phyloP scores from a whole-genome alignment of 2,113 vertebrate genomes.

The Coracopsis vasa region DNA sequence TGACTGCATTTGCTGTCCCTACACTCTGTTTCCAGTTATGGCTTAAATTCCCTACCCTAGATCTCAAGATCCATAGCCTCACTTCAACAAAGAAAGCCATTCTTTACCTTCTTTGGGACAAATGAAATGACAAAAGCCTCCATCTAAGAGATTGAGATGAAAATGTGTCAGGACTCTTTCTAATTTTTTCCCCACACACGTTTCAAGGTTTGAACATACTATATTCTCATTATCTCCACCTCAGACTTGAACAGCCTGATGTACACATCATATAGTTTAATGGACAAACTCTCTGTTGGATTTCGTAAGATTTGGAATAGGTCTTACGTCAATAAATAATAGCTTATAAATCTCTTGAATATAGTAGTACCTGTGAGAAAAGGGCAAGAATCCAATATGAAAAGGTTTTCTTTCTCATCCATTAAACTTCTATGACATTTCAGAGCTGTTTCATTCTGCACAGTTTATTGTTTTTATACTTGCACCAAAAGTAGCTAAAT shows the following conservation, averaged over 20 bases:
- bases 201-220: not conserved
- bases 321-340: not conserved
- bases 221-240: not conserved
- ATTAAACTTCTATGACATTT: not conserved
- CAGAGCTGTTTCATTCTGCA: not conserved
- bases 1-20: not conserved
- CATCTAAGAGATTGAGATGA: not conserved
- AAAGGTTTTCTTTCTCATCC: not conserved
- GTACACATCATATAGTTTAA: not conserved
- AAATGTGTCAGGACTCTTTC: rapidly evolving
- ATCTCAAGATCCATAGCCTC: not conserved
- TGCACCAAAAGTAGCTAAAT: not conserved
- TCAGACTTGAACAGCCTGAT: not conserved
- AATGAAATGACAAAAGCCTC: not conserved
- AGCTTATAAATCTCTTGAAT: not conserved
- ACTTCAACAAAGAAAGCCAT: not conserved
- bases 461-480: not conserved
- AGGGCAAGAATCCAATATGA: not conserved
- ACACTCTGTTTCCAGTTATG: not conserved
- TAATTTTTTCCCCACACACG: not conserved
- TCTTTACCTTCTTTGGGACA: not conserved
- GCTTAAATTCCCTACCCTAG: not conserved
- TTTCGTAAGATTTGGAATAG: not conserved
- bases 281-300: not conserved
- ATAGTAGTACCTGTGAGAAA: not conserved